Evolutionary conservation across 2,797 vertebrate species (phyloP).

Genomic region (Catharus ustulatus): DNA sequence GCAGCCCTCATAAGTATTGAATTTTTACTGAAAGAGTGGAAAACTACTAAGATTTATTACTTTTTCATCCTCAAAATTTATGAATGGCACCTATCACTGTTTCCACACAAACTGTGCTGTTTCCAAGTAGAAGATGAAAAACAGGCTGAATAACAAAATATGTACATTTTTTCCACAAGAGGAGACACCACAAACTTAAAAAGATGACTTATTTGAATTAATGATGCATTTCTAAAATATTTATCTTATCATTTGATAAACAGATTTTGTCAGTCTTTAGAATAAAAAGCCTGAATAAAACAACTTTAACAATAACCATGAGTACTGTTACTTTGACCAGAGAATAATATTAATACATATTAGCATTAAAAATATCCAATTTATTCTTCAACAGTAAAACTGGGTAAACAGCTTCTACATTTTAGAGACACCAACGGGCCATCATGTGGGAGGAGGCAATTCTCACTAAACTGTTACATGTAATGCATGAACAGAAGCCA

Average conservation of each 20-base stretch:
- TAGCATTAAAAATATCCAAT: background rate
- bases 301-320: background rate
- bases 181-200: background rate
- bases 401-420: background rate
- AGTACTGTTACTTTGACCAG: background rate
- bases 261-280: slow-evolving; percentile 14
- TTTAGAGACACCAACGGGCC: background rate
- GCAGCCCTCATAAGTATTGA: background rate
- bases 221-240: background rate
- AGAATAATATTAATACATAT: background rate
- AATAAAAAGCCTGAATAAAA: slow-evolving; percentile 7
- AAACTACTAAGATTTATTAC: background rate
- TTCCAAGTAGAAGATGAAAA: background rate
- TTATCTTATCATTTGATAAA: background rate
- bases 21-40: background rate
- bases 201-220: slow-evolving; percentile 19
- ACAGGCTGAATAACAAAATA: background rate
- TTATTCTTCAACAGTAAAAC: background rate
- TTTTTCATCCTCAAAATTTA: background rate
- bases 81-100: background rate
- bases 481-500: background rate
- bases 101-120: background rate
- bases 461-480: background rate
- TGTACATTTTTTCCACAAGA: background rate
- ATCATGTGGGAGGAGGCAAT: background rate